Evolutionary conservation across 2,113 vertebrate genomes (phyloP).

Genomic region (Urocynchramus pylzowi): DNA sequence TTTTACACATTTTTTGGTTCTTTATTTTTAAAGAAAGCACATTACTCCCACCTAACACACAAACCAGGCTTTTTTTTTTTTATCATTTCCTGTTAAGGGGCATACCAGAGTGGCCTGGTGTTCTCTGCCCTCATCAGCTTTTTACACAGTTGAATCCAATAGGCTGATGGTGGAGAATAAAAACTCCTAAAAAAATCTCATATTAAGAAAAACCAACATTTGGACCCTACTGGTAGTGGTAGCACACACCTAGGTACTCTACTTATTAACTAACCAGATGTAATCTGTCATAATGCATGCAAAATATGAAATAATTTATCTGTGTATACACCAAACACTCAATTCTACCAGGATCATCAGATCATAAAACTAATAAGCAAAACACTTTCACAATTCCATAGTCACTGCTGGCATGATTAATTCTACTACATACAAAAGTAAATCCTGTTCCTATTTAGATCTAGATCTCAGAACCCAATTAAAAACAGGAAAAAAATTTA

Average conservation of each 20-base stretch:
- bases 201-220: neutral
- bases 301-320: neutral
- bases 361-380: neutral
- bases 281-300: neutral
- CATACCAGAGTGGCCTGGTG: neutral
- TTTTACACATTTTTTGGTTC: neutral
- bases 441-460: neutral
- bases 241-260: neutral
- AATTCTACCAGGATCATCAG: neutral
- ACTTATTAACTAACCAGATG: neutral
- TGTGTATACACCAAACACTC: neutral
- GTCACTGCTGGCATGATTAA: neutral
- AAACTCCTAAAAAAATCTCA: neutral
- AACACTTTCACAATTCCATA: neutral
- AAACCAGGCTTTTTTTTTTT: neutral
- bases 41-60: neutral
- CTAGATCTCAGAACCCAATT: neutral
- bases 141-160: neutral
- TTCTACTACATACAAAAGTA: neutral
- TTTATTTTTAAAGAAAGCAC: neutral
- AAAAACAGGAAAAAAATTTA: neutral
- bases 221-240: neutral
- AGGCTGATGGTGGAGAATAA: neutral
- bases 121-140: neutral
- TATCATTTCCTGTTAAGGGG: neutral